Percentiles rank a stretch among this genome's conserved stretches.
These are phyloP conservation scores for Corbicula japonica DNA, from an alignment of 2,888 invertebrate species.

Conservation along the genomic window DNA sequence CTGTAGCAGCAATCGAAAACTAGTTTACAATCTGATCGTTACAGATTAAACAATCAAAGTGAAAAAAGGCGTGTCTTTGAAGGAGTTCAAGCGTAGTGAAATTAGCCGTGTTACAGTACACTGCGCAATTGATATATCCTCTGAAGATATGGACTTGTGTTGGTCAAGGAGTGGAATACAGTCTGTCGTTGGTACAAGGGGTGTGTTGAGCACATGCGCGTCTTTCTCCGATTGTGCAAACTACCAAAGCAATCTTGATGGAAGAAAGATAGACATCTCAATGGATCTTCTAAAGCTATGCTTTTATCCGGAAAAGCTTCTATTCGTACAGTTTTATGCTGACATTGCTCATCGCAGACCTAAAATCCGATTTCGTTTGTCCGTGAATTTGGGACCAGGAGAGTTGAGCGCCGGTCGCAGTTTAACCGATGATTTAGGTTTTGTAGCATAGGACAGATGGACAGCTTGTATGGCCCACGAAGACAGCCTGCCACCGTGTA, in stretches of 20 bases:
- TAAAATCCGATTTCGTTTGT: not conserved
- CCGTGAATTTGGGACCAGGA: conserved; percentile 17
- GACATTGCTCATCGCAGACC: conserved; percentile 9
- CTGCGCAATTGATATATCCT: not conserved
- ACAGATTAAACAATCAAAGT: too few relatives aligned
- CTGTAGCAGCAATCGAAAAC: too few relatives aligned
- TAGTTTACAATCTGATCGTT: too few relatives aligned
- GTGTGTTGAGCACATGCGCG: not conserved
- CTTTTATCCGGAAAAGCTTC: not conserved
- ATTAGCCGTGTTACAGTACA: not conserved
- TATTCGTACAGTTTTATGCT: conserved; percentile 11
- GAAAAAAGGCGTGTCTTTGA: not conserved
- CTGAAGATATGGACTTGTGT: not conserved
- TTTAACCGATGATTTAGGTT: conserved; percentile 10
- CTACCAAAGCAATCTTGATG: conserved; percentile 8
- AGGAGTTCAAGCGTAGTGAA: not conserved
- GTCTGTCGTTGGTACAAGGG: conserved; percentile 1
- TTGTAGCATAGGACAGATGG: not conserved
- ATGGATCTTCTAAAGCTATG: not conserved
- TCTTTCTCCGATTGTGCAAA: conserved; percentile 12
- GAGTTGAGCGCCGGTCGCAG: not conserved
- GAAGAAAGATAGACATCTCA: not conserved
- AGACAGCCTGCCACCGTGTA: too few relatives aligned
- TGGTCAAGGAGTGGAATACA: conserved; percentile 1
- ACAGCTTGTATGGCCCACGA: too few relatives aligned